A percentile compares a stretch with the other conserved stretches of the same genome.
Evolutionary conservation across 2,797 vertebrate genomes (phyloP).

Genomic region (Aselliscus stoliczkanus): DNA sequence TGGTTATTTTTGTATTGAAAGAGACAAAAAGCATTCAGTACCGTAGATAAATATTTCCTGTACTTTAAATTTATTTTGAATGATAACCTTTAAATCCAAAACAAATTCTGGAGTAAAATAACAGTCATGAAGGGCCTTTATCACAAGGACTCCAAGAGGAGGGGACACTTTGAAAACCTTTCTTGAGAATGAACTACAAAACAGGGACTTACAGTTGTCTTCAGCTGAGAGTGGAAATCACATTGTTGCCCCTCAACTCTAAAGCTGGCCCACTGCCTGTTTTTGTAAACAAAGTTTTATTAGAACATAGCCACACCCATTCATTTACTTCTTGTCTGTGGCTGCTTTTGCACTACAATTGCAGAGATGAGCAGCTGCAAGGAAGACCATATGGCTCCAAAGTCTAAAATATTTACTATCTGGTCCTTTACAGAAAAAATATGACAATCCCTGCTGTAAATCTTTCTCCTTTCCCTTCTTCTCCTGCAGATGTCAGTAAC

Average conservation of each 20-base stretch:
- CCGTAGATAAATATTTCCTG: background rate
- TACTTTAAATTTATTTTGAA: background rate
- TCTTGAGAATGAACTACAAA: background rate
- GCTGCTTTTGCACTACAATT: background rate
- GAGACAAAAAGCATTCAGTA: background rate
- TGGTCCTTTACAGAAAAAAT: background rate
- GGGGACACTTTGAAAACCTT: background rate
- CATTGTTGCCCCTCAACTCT: background rate
- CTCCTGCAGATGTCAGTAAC: background rate
- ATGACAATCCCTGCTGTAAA: background rate
- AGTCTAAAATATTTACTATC: background rate
- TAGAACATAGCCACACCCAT: background rate
- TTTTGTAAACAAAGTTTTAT: conserved; percentile 36
- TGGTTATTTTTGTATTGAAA: background rate
- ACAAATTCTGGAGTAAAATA: background rate
- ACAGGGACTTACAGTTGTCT: background rate
- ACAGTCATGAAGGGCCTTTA: background rate
- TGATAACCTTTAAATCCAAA: background rate
- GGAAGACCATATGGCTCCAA: background rate
- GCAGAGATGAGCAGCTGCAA: background rate
- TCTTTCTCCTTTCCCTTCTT: background rate
- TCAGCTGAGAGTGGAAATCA: background rate
- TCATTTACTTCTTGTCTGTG: background rate
- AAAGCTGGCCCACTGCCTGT: background rate
- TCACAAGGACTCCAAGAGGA: background rate